phyloP scores from a whole-genome alignment of 2,113 vertebrate species.

The Canis aureus region DNA sequence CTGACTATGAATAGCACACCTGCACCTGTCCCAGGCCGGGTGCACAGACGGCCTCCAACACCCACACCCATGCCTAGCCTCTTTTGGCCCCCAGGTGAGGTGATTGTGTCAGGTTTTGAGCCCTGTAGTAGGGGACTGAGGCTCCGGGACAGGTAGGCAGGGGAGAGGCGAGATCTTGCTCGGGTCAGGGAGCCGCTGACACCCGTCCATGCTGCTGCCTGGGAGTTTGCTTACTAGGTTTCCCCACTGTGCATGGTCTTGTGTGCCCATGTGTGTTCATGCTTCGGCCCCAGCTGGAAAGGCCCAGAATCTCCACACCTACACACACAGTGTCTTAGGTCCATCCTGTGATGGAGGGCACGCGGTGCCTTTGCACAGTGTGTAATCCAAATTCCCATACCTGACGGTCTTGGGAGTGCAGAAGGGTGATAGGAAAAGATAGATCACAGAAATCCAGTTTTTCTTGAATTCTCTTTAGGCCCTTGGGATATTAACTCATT shows the following conservation, averaged over 20 bases:
- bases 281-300: background rate
- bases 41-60: rapidly evolving
- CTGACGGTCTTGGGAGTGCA: background rate
- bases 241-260: background rate
- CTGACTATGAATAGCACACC: background rate
- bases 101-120: background rate
- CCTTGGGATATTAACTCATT: background rate
- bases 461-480: background rate
- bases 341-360: background rate
- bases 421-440: background rate
- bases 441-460: background rate
- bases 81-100: background rate
- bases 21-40: background rate
- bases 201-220: background rate
- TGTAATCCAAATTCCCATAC: background rate
- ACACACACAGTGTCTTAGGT: rapidly evolving
- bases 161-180: background rate
- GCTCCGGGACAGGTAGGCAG: background rate
- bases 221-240: background rate
- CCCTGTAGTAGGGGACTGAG: background rate
- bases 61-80: rapidly evolving
- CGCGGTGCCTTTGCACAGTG: background rate
- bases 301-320: background rate
- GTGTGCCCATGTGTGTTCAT: background rate
- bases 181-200: no score